Percentiles rank a stretch among this genome's conserved stretches.
Conservation (phyloP, 1,140 invertebrate genomes). For the Drosophila subpulchrella region DNA sequence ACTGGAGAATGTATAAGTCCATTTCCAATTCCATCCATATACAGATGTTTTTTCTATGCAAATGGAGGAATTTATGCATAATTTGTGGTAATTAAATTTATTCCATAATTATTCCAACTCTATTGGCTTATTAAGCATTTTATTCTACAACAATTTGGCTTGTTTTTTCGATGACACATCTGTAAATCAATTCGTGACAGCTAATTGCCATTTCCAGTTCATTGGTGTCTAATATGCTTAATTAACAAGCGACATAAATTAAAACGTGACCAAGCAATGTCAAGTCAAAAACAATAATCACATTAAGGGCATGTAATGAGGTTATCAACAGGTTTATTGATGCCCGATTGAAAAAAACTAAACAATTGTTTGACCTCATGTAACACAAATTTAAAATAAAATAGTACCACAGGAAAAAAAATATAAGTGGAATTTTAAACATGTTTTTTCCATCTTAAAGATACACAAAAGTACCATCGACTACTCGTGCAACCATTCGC, state of each 20-base stretch:
- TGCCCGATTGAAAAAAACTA: slow-evolving; percentile 7
- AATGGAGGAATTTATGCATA: slow-evolving; percentile 9
- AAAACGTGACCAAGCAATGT: slow-evolving; percentile 28
- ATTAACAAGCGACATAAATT: slow-evolving; percentile 62
- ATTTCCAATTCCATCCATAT: not conserved
- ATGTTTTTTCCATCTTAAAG: not conserved
- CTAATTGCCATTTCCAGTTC: slow-evolving; percentile 69
- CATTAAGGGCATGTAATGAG: slow-evolving; percentile 16
- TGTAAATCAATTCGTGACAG: slow-evolving; percentile 42
- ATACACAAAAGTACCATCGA: not conserved
- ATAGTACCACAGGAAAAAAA: not conserved
- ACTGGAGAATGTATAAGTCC: not conserved
- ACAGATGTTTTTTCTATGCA: slow-evolving; percentile 7
- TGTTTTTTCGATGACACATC: slow-evolving; percentile 24
- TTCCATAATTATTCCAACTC: slow-evolving; percentile 36
- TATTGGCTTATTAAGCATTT: slow-evolving; percentile 43
- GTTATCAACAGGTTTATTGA: slow-evolving; percentile 27
- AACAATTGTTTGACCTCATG: not conserved
- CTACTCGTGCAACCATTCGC: slow-evolving; percentile 4
- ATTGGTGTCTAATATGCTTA: slow-evolving; percentile 63
- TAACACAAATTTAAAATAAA: not conserved
- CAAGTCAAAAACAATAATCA: slow-evolving; percentile 21
- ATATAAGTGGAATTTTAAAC: not conserved
- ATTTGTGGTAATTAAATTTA: slow-evolving; percentile 46
- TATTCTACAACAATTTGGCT: slow-evolving; percentile 10